Evolutionary conservation across 2,888 invertebrate species (phyloP).

Genomic region (Bimastos eiseni): DNA sequence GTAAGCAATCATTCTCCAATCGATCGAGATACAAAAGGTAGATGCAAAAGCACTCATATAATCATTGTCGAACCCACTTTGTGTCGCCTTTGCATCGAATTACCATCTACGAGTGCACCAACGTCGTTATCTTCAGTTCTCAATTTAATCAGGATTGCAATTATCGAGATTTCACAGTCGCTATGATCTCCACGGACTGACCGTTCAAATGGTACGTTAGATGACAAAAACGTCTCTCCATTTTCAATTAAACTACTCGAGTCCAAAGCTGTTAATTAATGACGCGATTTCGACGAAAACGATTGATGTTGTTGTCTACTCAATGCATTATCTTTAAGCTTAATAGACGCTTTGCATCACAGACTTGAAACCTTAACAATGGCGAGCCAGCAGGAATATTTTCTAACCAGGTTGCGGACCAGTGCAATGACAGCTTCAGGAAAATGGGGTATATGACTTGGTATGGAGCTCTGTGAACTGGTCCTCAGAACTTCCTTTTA

Average conservation of each 20-base stretch:
- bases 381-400: no score
- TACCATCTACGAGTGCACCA: neutral
- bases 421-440: no score
- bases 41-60: neutral
- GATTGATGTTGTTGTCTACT: neutral
- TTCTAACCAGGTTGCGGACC: no score
- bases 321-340: rapidly evolving
- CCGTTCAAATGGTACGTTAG: neutral
- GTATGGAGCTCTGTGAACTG: no score
- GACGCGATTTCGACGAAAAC: neutral
- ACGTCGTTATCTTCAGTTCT: neutral
- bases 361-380: no score
- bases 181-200: neutral
- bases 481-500: no score
- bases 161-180: neutral
- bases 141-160: neutral
- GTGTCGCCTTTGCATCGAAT: neutral
- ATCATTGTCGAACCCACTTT: neutral
- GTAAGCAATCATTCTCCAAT: neutral
- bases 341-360: neutral
- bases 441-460: no score
- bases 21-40: neutral
- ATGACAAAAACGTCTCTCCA: neutral
- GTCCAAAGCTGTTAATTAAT: neutral
- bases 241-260: neutral